Base-by-base conservation (phyloP, 2,113 vertebrate genomes). In the Lasiurus borealis region DNA sequence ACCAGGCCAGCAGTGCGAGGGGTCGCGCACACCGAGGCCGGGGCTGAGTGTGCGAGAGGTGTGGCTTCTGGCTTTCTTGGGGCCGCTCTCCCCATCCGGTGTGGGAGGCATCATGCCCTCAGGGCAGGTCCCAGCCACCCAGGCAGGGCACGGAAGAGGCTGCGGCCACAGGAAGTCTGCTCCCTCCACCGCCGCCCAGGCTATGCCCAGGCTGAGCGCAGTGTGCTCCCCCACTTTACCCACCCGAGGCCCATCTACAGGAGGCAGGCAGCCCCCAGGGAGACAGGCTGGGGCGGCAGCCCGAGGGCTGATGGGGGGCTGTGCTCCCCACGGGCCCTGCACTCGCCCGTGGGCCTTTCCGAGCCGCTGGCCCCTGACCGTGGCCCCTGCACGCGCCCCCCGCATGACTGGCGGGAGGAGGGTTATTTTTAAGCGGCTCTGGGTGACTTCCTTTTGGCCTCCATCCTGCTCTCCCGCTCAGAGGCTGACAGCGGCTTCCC, bases 251-350 rank as follows among this genome's bases (percentile, higher is more conserved):
- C 73, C 85, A 0, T 40, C 84, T 80, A 68, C 31, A 86, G 97
- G 78, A 12, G 89, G 98, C 98, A 98, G 97, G 98, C 98, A 98
- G 80, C 96, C 86, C 96, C 88, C 40, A 85, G 57, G 80, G 34
- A 31, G 36, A 86, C 36, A 76, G 85, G 81, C 46, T 91, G 87
- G n/a, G 95, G 84, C 57, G 57, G 86, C 15, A 46, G 44, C 81
- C 91, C 85, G 81, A 50, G 82, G 59, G 96, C 95, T 68, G 77
- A 10, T 66, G 9, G 44, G 83, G 83, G 90, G 2, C 96, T 69
- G 46, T 54, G 52, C 0, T 23, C 92, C 27, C 44, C 71, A 31
- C 6, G 12, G 31, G 25, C 40, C 52, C 34, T 40, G 54, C 66
- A 5, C 88, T 73, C n/a, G 34, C 93, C 72, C 11, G 21, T 6